Evolutionary conservation across 2,888 invertebrate species (phyloP).

Genomic region (Dynastes maya): DNA sequence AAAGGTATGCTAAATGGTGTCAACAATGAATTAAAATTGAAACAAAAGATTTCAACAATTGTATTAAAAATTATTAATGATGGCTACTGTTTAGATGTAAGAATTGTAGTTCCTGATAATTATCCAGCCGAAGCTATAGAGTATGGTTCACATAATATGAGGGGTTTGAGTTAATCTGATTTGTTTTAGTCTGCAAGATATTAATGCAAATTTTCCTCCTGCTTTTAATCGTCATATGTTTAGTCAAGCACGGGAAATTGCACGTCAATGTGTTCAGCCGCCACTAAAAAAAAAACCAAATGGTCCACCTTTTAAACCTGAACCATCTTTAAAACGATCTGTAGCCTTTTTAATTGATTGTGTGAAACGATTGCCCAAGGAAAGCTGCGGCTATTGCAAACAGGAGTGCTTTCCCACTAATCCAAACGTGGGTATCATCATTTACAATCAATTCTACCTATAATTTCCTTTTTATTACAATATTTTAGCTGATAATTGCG

Average conservation of each 20-base stretch:
- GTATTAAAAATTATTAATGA: conserved; percentile 74
- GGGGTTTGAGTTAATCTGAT: conserved; percentile 6
- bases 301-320: conserved; percentile 75
- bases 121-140: conserved; percentile 75
- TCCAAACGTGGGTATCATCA: conserved; percentile 69
- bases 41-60: conserved; percentile 78
- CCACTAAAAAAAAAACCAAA: conserved; percentile 74
- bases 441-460: background rate
- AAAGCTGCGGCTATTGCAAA: conserved; percentile 78
- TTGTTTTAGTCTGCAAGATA: conserved; percentile 73
- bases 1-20: conserved; percentile 71
- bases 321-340: conserved; percentile 76
- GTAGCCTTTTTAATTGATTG: conserved; percentile 77
- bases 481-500: conserved; percentile 70
- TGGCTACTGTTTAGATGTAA: conserved; percentile 76
- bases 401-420: conserved; percentile 75
- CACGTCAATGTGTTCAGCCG: conserved; percentile 79
- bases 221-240: conserved; percentile 76
- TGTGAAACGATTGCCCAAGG: conserved; percentile 75
- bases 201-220: conserved; percentile 79
- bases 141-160: conserved; percentile 65
- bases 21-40: conserved; percentile 77
- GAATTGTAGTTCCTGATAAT: conserved; percentile 76
- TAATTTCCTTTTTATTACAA: background rate
- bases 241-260: conserved; percentile 80